These are phyloP conservation scores for Acanthopagrus latus DNA, from an alignment of 2,797 vertebrate species.

Conservation along the genomic window DNA sequence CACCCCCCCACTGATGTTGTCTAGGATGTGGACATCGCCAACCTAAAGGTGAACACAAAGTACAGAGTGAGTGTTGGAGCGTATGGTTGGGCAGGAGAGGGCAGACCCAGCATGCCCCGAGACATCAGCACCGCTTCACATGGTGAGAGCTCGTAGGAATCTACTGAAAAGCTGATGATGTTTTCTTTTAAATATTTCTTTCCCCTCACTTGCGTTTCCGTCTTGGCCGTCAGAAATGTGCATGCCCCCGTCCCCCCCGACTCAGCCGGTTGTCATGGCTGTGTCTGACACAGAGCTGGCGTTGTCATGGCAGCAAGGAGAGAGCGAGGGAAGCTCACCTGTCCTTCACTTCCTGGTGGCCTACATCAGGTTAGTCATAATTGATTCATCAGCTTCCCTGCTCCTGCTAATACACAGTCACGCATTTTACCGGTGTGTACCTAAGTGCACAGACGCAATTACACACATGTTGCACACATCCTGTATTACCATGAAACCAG, in stretches of 20 bases:
- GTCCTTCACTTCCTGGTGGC: slow-evolving; percentile 91
- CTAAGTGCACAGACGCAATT: background rate
- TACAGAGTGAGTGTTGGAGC: slow-evolving; percentile 92
- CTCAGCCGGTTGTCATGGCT: slow-evolving; percentile 88
- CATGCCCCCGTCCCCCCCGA: slow-evolving; percentile 89
- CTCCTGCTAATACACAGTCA: background rate
- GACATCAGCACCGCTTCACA: slow-evolving; percentile 89
- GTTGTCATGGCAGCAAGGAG: slow-evolving; percentile 92
- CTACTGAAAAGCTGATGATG: background rate
- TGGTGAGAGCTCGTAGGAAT: slow-evolving; percentile 82
- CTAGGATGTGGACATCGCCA: slow-evolving; percentile 90
- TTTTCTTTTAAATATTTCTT: background rate
- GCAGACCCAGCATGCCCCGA: slow-evolving; percentile 90
- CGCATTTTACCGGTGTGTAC: background rate
- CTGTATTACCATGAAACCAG: background rate
- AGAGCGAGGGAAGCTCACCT: slow-evolving; percentile 89
- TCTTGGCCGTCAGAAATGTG: slow-evolving; percentile 87
- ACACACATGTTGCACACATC: background rate
- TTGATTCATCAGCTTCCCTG: background rate
- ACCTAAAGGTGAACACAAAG: slow-evolving; percentile 89
- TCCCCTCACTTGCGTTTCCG: background rate
- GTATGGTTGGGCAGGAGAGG: slow-evolving; percentile 90
- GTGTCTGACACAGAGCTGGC: slow-evolving; percentile 95
- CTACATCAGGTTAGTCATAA: slow-evolving; percentile 89
- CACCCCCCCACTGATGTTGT: background rate